Evolutionary conservation across 2,888 invertebrate genomes (phyloP).

Genomic region (Aphodius granarius): DNA sequence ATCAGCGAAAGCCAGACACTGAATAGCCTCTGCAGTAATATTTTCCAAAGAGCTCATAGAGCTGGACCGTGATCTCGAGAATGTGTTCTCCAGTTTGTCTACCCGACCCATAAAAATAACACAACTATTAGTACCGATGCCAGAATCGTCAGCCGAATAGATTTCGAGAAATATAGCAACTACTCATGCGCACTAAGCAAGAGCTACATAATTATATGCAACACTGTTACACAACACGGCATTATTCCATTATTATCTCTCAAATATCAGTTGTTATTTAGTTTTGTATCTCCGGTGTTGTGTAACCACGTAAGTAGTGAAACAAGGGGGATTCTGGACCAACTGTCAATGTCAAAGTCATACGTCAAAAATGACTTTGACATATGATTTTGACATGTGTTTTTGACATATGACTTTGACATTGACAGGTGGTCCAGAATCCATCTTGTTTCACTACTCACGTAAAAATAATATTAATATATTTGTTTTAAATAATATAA

Average conservation of each 20-base stretch:
- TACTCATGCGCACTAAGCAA: constrained; percentile 45
- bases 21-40: constrained; percentile 93
- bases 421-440: no score
- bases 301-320: no score
- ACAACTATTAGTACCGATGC: constrained; percentile 39
- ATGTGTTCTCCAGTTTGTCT: constrained; percentile 97
- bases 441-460: no score
- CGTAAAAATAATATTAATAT: no score
- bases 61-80: constrained; percentile 95
- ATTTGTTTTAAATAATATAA: neutral
- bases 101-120: constrained; percentile 67
- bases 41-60: constrained; percentile 98
- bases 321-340: no score
- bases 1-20: constrained; percentile 94
- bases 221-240: neutral
- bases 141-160: neutral
- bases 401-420: no score
- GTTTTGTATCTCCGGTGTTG: no score
- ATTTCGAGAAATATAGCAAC: constrained; percentile 16
- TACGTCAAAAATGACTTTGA: no score
- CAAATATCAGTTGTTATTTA: no score
- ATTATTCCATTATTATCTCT: neutral
- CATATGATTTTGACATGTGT: no score
- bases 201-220: neutral
- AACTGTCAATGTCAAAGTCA: no score